These are phyloP conservation scores for Carcharodon carcharias DNA, from an alignment of 2,797 vertebrate species.

Conservation along the genomic window DNA sequence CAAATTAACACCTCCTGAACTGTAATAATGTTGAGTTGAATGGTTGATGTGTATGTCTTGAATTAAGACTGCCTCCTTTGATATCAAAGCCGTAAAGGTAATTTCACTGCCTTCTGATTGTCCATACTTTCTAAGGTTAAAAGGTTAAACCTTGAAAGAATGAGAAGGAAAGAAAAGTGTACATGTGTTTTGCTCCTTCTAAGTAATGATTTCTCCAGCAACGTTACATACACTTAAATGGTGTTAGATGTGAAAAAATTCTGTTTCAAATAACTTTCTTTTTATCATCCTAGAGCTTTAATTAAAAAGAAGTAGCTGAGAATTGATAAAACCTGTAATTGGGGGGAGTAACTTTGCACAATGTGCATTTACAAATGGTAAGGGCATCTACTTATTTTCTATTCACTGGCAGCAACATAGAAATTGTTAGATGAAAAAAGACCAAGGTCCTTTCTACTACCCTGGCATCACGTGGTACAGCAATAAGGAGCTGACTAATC, in stretches of 20 bases:
- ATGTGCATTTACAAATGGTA: not conserved
- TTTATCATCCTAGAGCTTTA: not conserved
- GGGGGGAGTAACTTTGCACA: not conserved
- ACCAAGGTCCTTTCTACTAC: not conserved
- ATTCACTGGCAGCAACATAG: not conserved
- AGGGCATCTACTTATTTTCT: not conserved
- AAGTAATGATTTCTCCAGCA: not conserved
- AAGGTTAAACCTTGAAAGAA: not conserved
- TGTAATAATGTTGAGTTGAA: not conserved
- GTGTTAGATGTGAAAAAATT: not conserved
- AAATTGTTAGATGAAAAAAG: not conserved
- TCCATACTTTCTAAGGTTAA: not conserved
- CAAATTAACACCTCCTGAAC: not conserved
- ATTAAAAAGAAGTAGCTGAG: not conserved
- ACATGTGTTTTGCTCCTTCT: not conserved
- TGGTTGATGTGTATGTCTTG: not conserved
- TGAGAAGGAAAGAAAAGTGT: not conserved
- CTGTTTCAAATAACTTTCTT: not conserved
- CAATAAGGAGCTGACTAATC: conserved; percentile 28
- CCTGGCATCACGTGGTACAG: not conserved
- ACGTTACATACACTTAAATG: not conserved
- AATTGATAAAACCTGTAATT: not conserved
- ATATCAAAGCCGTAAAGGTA: not conserved
- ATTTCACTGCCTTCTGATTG: not conserved
- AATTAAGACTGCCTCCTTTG: not conserved